Conservation (phyloP, 2,113 vertebrate species). For the Prolemur simus region DNA sequence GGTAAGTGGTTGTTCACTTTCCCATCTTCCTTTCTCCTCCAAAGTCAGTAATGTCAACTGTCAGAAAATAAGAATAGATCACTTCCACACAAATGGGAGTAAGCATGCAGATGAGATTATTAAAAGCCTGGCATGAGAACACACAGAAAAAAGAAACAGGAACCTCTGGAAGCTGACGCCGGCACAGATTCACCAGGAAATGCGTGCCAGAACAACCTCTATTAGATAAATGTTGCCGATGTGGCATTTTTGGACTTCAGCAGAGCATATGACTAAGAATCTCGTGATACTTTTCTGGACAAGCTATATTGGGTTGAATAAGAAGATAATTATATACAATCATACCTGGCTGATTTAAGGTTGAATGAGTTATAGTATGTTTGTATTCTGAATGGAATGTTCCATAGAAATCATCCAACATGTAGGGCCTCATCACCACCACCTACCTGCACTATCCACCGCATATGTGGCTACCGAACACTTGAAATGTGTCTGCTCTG, state of each 20-base stretch:
- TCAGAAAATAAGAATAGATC: background rate
- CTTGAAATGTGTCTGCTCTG: background rate
- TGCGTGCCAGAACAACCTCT: background rate
- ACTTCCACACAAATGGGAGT: background rate
- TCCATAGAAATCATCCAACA: background rate
- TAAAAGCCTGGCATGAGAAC: background rate
- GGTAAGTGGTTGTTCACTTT: background rate
- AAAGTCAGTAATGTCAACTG: background rate
- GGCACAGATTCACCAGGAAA: background rate
- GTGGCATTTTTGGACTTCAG: background rate
- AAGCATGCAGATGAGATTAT: background rate
- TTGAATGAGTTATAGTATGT: background rate
- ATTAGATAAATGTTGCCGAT: background rate
- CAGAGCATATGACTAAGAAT: background rate
- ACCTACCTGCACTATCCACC: background rate
- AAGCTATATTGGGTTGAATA: constrained; percentile 25
- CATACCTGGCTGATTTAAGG: background rate
- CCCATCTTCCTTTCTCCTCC: background rate
- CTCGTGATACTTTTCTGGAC: background rate
- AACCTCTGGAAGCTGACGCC: background rate
- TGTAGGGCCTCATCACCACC: background rate
- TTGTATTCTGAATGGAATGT: background rate
- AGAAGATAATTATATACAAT: constrained; percentile 55
- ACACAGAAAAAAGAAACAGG: background rate
- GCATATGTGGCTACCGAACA: background rate